Base-by-base conservation (phyloP, 2,113 vertebrate species). In the Mesitornis unicolor region DNA sequence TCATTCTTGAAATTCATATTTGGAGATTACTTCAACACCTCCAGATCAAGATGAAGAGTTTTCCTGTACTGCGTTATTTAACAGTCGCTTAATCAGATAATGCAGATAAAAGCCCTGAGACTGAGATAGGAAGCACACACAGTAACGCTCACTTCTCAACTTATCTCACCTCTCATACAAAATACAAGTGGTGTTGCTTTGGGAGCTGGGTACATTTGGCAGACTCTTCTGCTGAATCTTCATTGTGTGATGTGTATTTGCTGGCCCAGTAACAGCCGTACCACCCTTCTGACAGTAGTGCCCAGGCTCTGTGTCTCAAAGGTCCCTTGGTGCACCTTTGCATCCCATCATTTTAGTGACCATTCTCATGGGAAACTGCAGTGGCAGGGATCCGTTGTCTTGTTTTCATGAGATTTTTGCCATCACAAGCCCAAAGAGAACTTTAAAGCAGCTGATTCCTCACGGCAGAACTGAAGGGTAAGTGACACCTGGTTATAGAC, bases 1-100 rank as follows among this genome's bases (percentile, higher is more conserved):
- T 92, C 36, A 13, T 76, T 92, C 68, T 86, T 86, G 54, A 76
- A 92, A 89, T 69, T 93, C 59, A 22, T 92, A 59, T 74, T 77
- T 64, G 29, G 63, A 83, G 92, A 92, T 86, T 69, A 79, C 22
- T 90, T 90, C 50, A 92, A 59, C 45, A 16, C 45, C 86, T 92
- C 7, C 43, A 79, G 61, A 87, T 85, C n/a, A 90, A 92, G 90
- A 90, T 86, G 42, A 75, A 82, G 78, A 56, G 16, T 86, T 90
- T 94, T 92, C 33, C 60, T 74, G 1, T 80, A 13, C 40, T 80
- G 79, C 43, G 36, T 76, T 93, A 54, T 93, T 95, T 87, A 97
- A 90, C 57, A 96, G 90, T 64, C 78, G 90, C 56, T 93, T 94
- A 75, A 84, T 90, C 87, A 85, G 70, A 91, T 73, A 89, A 73